A percentile compares a stretch with the other conserved stretches of the same genome.
Conservation (phyloP, 2,888 invertebrate species). For the Zaprionus lineosus region DNA sequence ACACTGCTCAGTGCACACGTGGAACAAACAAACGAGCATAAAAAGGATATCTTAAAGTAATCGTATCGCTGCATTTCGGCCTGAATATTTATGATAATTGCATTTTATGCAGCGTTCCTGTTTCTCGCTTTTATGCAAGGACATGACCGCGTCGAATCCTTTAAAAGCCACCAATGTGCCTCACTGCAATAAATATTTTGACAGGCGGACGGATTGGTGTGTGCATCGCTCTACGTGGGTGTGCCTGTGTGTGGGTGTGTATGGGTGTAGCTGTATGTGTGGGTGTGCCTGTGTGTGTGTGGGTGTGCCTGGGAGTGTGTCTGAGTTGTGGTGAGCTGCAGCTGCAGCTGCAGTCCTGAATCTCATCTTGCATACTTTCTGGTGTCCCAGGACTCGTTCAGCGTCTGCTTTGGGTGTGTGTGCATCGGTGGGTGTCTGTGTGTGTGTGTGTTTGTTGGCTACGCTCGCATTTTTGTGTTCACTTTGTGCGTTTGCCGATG, state of each 20-base stretch:
- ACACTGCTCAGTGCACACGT: constrained; percentile 36
- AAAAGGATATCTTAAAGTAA: constrained; percentile 24
- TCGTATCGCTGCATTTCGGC: constrained; percentile 36
- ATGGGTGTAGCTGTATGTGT: constrained; percentile 15
- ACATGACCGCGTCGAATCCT: constrained; percentile 65
- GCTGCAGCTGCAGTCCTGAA: constrained; percentile 38
- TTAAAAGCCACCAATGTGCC: constrained; percentile 60
- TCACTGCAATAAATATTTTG: constrained; percentile 54
- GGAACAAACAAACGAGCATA: constrained; percentile 9
- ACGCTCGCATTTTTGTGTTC: constrained; percentile 39
- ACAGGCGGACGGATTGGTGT: constrained; percentile 21
- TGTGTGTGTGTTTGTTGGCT: constrained; percentile 1
- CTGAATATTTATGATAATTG: constrained; percentile 77
- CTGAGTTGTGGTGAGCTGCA: constrained; percentile 11
- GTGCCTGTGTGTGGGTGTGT: constrained; percentile 12
- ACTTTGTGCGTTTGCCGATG: constrained; percentile 61
- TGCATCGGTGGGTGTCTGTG: not conserved
- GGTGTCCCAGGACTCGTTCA: constrained; percentile 39
- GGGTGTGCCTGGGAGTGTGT: constrained; percentile 9
- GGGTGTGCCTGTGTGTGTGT: no score
- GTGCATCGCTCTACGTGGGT: no score
- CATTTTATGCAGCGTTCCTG: constrained; percentile 68
- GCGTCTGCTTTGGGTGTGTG: no score
- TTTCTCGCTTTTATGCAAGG: constrained; percentile 48
- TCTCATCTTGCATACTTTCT: constrained; percentile 61